Base-by-base conservation (phyloP, 2,113 vertebrate species). In the Podilymbus podiceps region DNA sequence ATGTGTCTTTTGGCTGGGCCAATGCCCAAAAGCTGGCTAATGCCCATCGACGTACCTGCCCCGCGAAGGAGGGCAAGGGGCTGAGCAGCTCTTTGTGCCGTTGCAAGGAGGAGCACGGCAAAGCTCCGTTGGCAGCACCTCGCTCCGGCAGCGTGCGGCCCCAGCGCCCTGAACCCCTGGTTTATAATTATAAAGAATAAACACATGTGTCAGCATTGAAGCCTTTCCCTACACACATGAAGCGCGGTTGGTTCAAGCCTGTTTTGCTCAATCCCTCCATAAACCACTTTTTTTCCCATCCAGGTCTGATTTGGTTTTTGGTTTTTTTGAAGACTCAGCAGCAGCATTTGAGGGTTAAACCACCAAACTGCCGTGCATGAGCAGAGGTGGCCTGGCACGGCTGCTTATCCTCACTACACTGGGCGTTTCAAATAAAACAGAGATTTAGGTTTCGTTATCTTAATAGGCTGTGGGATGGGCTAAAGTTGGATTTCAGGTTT, bases 121-220 rank as follows among this genome's bases (percentile, higher is more conserved):
- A 38, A n/a, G 17, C 77, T 3, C 30, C 24, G 68, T 0, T 3
- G 75, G 75, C 49, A 21, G 5, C 4, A 23, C 52, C 74, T 49
- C 5, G 1, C 9, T 8, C 25, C 3, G 1, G 40, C 46, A 23
- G 24, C 25, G 8, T 16, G 27, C 18, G 4, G 35, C 16, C 53
- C 31, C 64, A 4, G 84, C 1, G 1, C 42, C 50, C 59, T 1
- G 8, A 38, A 2, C 42, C 52, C 60, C 30, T 24, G 30, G 4
- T 17, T 60, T 20, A 5, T 14, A 33, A 23, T 19, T 6, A 11
- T 9, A 20, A 46, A 22, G 55, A 74, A 75, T 27, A 31, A 76
- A 84, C 4, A 21, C 6, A 5, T 0, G 2, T 0, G 2, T n/a
- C 8, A 7, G 25, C 33, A 1, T 0, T 2, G 15, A 47, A 80